Base-by-base conservation (phyloP, 2,888 invertebrate genomes). In the Lacanobia wlatinum region DNA sequence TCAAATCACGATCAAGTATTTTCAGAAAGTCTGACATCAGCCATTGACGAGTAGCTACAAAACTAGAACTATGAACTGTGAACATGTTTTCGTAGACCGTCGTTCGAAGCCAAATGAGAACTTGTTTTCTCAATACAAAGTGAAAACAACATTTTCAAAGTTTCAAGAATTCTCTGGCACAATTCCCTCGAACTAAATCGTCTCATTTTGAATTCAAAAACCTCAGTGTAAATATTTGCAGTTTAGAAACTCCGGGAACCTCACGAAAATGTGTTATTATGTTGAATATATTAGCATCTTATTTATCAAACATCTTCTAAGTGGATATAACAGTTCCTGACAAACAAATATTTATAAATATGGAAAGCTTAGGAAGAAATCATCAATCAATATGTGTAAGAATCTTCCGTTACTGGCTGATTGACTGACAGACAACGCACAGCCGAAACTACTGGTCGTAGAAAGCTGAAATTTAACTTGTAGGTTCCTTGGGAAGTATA, bases 251-350 rank as follows among this genome's bases (percentile, higher is more conserved):
- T 16, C 8, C 12, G 8, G 2, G 6, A 70, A 56, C 1, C n/a
- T 28, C n/a, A 2, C n/a, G 12, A 70, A 70, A 58, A 59, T 28
- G 10, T 50, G 34, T 40, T 46, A 12, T 34, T 73, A 28, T 55
- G 18, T 12, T 50, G 66, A 55, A 66, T 66, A 61, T n/a, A 34
- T 74, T 67, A 76, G 34, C 71, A 43, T 53, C 6, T 52, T 56
- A 16, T 21, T 56, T 10, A 8, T 14, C 0, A 23, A 48, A 2
- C 14, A 9, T 34, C 48, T 53, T 34, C n/a, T 38, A 8, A 55
- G 10, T 46, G 55, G 46, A 46, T 59, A 46, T 3, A 21, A 28
- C 6, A 70, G 12, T 40, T 70, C 23, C 6, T n/a, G 43, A 40
- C n/a, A 8, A 16, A 48, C 6, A 48, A 18, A 18, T 48, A 7